Conservation (phyloP, 2,888 invertebrate genomes). For the Xanthorhoe spadicearia region DNA sequence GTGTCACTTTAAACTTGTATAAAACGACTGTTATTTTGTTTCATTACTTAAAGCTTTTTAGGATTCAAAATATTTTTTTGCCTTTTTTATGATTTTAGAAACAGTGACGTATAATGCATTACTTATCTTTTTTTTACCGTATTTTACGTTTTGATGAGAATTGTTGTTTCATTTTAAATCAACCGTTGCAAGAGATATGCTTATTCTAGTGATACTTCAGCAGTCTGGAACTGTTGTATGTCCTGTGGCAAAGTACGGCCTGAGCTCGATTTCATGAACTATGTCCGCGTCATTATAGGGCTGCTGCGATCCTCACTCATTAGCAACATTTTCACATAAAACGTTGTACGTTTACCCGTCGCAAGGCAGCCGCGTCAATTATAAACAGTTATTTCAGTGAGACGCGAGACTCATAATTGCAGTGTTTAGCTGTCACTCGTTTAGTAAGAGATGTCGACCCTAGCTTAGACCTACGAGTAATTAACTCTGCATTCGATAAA, state of each 20-base stretch:
- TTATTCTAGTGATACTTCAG: slow-evolving; percentile 18
- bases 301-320: slow-evolving; percentile 71
- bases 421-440: slow-evolving; percentile 75
- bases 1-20: slow-evolving; percentile 9
- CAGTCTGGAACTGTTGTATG: slow-evolving; percentile 1
- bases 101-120: not conserved
- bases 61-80: not conserved
- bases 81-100: not conserved
- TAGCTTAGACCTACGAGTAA: slow-evolving; percentile 55
- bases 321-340: slow-evolving; percentile 80
- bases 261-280: slow-evolving; percentile 66
- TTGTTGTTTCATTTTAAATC: no score
- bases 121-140: not conserved
- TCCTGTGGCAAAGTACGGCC: slow-evolving; percentile 28
- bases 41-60: not conserved
- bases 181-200: not conserved
- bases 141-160: no score
- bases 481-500: slow-evolving; percentile 52
- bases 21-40: not conserved
- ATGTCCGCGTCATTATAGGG: slow-evolving; percentile 72
- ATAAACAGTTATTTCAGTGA: slow-evolving; percentile 79
- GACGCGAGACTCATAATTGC: slow-evolving; percentile 71
- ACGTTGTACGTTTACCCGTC: slow-evolving; percentile 70
- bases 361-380: slow-evolving; percentile 73
- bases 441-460: slow-evolving; percentile 70